A percentile compares a stretch with the other conserved stretches of the same genome.
Conservation (phyloP, 2,797 vertebrate species). For the Darevskia nairensis region DNA sequence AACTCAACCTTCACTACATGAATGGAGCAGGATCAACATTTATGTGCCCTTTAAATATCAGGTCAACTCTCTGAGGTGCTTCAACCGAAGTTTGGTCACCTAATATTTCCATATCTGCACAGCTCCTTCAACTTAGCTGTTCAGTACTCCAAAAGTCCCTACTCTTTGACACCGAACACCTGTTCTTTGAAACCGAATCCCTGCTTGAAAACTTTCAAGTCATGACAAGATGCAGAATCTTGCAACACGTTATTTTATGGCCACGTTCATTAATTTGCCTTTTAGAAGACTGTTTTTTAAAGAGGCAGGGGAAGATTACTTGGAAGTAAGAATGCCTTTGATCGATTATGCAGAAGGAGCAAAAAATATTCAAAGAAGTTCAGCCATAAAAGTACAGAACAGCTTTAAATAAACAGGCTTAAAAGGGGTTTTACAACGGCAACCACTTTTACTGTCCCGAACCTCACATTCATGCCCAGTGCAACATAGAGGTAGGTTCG, state of each 20-base stretch:
- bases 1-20: not conserved
- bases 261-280: not conserved
- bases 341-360: not conserved
- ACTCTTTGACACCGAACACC: not conserved
- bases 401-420: not conserved
- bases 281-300: not conserved
- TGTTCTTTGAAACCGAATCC: not conserved
- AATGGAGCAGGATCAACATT: not conserved
- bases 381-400: not conserved
- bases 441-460: not conserved
- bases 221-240: not conserved
- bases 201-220: not conserved
- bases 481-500: not conserved
- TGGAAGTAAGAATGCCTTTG: not conserved
- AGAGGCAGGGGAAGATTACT: not conserved
- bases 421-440: not conserved
- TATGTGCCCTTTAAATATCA: not conserved
- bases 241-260: not conserved
- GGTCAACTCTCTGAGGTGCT: not conserved
- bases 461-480: not conserved
- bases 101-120: not conserved
- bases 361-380: too few species aligned
- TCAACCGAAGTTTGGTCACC: not conserved
- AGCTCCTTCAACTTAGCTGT: not conserved
- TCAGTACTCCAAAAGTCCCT: too few species aligned